Percentiles rank a stretch among this genome's conserved stretches.
Conservation (phyloP, 2,888 invertebrate genomes). For the Platycheirus rosarum region DNA sequence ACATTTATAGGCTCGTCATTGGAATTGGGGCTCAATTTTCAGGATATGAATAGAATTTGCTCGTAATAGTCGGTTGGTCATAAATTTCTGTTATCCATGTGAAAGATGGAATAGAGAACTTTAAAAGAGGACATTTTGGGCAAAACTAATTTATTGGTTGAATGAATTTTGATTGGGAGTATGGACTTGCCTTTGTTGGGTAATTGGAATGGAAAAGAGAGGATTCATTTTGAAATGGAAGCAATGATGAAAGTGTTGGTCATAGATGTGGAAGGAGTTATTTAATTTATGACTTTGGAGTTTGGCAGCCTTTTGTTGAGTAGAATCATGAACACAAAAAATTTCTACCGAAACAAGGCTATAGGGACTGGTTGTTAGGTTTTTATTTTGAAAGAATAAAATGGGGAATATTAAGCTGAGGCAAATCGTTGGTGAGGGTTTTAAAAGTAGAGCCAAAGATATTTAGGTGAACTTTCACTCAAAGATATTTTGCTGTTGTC, state of each 20-base stretch:
- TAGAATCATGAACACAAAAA: background rate
- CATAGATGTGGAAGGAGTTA: slow-evolving; percentile 6
- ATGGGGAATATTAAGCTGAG: no score
- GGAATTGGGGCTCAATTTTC: slow-evolving; percentile 39
- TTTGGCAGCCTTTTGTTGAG: background rate
- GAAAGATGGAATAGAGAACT: slow-evolving; percentile 30
- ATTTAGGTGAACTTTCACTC: no score
- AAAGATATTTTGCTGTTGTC: no score
- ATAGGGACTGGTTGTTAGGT: no score
- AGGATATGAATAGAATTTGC: slow-evolving; percentile 40
- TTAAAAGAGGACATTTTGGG: slow-evolving; percentile 7
- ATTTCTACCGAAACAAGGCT: no score
- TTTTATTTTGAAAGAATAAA: no score
- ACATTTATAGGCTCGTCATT: slow-evolving; percentile 37
- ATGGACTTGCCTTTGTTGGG: slow-evolving; percentile 13
- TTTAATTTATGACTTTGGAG: slow-evolving; percentile 16
- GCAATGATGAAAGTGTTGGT: slow-evolving; percentile 15
- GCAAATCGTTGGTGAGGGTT: no score
- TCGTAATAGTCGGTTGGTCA: slow-evolving; percentile 49
- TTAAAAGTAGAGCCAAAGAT: no score
- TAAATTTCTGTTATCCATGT: slow-evolving; percentile 56
- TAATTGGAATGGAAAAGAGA: slow-evolving; percentile 21
- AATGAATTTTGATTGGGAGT: slow-evolving; percentile 59
- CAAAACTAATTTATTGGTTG: slow-evolving; percentile 62
- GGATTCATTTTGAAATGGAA: background rate